These are phyloP conservation scores for Dendrocincla fuliginosa DNA, from an alignment of 2,797 vertebrate genomes.

Conservation along the genomic window DNA sequence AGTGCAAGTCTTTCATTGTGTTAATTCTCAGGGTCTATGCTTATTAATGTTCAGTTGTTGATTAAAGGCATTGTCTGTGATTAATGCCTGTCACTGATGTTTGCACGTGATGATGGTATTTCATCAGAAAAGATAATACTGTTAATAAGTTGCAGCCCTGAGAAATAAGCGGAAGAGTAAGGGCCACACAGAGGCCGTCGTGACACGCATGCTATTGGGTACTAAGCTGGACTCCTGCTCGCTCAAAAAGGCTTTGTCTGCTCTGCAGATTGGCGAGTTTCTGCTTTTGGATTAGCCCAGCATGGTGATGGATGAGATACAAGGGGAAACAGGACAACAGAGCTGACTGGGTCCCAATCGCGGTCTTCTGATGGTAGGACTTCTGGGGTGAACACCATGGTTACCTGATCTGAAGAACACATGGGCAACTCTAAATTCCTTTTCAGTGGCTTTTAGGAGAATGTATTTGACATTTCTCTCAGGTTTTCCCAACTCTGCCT, in stretches of 20 bases:
- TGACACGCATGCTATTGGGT: not conserved
- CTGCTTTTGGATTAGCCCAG: not conserved
- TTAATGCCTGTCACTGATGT: conserved; percentile 65
- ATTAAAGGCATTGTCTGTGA: conserved; percentile 67
- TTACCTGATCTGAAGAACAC: not conserved
- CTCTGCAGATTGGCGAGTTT: not conserved
- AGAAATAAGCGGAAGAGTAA: conserved; percentile 47
- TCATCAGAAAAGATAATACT: conserved; percentile 63
- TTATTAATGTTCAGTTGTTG: conserved; percentile 67
- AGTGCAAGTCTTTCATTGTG: conserved; percentile 68
- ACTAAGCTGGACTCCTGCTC: not conserved
- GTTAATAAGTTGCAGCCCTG: conserved; percentile 26
- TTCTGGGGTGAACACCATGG: not conserved
- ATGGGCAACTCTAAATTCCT: not conserved
- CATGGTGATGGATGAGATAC: not conserved
- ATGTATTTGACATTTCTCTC: not conserved
- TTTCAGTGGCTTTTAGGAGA: not conserved
- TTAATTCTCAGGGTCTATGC: conserved; percentile 73
- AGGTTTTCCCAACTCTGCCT: not conserved
- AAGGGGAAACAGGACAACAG: not conserved
- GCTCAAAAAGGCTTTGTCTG: not conserved
- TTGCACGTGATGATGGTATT: conserved; percentile 52
- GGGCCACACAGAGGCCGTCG: not conserved
- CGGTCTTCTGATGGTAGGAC: not conserved
- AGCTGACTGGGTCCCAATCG: not conserved